phyloP scores from a whole-genome alignment of 2,888 invertebrate genomes.

The Thereva unica region DNA sequence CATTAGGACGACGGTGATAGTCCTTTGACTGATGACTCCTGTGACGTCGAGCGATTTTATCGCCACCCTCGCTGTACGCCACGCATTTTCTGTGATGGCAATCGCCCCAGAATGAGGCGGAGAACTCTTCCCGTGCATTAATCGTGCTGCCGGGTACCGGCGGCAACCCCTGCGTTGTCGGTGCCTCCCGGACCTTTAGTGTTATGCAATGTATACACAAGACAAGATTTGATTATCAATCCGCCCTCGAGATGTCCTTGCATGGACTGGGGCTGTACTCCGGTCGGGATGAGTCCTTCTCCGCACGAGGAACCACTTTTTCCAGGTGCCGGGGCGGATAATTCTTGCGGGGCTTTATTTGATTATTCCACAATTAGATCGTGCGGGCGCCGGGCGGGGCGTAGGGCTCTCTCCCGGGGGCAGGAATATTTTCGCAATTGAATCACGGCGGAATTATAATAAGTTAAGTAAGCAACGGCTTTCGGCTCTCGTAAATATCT shows the following conservation, averaged over 20 bases:
- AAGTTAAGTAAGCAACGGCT: constrained; percentile 41
- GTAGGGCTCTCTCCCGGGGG: constrained; percentile 1
- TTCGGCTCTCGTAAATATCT: constrained; percentile 21
- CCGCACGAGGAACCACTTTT: not conserved
- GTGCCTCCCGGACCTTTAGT: constrained; percentile 40
- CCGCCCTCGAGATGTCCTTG: constrained; percentile 22
- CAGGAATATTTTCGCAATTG: constrained; percentile 37
- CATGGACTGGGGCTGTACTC: no score
- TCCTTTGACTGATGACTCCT: constrained; percentile 32
- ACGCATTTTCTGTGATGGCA: constrained; percentile 30
- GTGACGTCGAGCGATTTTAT: constrained; percentile 27
- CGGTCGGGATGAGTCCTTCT: no score
- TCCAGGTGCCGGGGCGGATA: not conserved
- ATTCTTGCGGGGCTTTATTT: constrained; percentile 38
- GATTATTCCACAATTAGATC: constrained; percentile 42
- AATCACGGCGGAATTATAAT: constrained; percentile 41
- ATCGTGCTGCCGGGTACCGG: constrained; percentile 2
- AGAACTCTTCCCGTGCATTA: not conserved
- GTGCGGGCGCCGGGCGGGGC: constrained; percentile 23
- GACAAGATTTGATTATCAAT: constrained; percentile 41
- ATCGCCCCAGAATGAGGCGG: constrained; percentile 23
- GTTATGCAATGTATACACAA: constrained; percentile 37
- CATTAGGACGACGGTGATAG: constrained; percentile 29
- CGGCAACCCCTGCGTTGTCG: constrained; percentile 23
- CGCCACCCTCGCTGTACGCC: constrained; percentile 18